A percentile compares a stretch with the other conserved stretches of the same genome.
Conservation (phyloP, 2,888 invertebrate species). For the Augiades crinisus region DNA sequence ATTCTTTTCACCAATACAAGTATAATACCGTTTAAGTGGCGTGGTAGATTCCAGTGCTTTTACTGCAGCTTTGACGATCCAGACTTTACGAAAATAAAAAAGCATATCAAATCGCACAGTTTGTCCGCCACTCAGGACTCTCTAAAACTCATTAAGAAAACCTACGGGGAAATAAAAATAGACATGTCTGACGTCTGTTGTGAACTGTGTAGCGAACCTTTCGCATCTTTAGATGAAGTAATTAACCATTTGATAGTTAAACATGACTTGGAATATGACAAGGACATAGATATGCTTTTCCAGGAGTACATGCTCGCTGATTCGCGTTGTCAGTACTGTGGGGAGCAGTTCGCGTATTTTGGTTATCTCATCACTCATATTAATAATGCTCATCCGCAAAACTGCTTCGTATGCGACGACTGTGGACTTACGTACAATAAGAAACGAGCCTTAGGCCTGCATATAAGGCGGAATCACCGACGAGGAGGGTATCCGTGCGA, state of each 20-base stretch:
- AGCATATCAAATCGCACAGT: slow-evolving; percentile 59
- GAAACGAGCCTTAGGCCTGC: slow-evolving; percentile 53
- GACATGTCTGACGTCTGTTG: slow-evolving; percentile 64
- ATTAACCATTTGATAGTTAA: slow-evolving; percentile 59
- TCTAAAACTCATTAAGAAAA: slow-evolving; percentile 41
- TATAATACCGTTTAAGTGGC: slow-evolving; percentile 70
- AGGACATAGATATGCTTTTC: slow-evolving; percentile 49
- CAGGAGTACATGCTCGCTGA: slow-evolving; percentile 57
- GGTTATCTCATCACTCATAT: slow-evolving; percentile 57
- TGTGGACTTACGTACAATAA: slow-evolving; percentile 59
- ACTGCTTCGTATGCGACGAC: slow-evolving; percentile 56
- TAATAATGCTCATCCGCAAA: slow-evolving; percentile 52
- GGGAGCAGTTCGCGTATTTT: slow-evolving; percentile 54
- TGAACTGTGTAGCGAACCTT: slow-evolving; percentile 56
- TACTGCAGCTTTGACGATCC: slow-evolving; percentile 58
- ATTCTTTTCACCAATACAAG: slow-evolving; percentile 67
- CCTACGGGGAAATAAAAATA: slow-evolving; percentile 56
- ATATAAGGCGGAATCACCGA: slow-evolving; percentile 53
- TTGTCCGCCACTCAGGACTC: slow-evolving; percentile 33
- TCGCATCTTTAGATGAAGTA: slow-evolving; percentile 48
- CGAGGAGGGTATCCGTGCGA: slow-evolving; percentile 57
- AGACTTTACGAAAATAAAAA: slow-evolving; percentile 47
- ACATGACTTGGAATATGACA: slow-evolving; percentile 59
- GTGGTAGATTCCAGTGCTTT: slow-evolving; percentile 61
- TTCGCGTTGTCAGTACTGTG: slow-evolving; percentile 54